These are phyloP conservation scores for Apodemia mormo DNA, from an alignment of 2,888 invertebrate species.

Conservation along the genomic window DNA sequence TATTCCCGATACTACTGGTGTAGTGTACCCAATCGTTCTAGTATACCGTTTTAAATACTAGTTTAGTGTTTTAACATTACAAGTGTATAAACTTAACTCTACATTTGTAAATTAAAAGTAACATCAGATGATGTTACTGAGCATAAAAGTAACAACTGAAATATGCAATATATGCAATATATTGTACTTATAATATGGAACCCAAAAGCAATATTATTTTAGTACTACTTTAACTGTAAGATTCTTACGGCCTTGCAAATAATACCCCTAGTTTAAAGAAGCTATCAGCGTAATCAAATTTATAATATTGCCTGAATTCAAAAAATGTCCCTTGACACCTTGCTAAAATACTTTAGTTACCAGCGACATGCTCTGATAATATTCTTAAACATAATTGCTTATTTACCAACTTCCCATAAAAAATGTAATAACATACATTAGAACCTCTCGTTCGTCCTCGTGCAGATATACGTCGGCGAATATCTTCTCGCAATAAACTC, in stretches of 20 bases:
- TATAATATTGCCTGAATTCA: too few species aligned
- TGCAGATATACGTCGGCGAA: conserved; percentile 89
- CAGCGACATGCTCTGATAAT: conserved; percentile 4
- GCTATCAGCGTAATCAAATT: background rate
- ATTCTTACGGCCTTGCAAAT: background rate
- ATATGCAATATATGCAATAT: background rate
- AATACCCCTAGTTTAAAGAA: background rate
- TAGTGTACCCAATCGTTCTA: too few species aligned
- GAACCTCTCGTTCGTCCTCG: conserved; percentile 82
- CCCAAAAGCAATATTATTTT: background rate
- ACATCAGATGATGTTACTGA: too few species aligned
- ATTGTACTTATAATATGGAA: background rate
- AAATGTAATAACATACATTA: conserved; percentile 52
- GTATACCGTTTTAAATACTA: too few species aligned
- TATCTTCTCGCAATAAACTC: conserved; percentile 90
- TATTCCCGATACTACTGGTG: too few species aligned
- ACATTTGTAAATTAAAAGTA: too few species aligned
- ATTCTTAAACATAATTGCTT: conserved; percentile 13
- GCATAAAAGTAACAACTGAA: too few species aligned
- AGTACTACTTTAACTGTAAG: background rate
- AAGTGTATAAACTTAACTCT: too few species aligned
- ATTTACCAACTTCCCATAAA: conserved; percentile 16
- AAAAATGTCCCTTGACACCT: background rate
- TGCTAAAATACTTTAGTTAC: background rate
- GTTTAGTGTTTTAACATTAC: too few species aligned